phyloP scores from a whole-genome alignment of 2,113 vertebrate genomes.

The Mastomys coucha region DNA sequence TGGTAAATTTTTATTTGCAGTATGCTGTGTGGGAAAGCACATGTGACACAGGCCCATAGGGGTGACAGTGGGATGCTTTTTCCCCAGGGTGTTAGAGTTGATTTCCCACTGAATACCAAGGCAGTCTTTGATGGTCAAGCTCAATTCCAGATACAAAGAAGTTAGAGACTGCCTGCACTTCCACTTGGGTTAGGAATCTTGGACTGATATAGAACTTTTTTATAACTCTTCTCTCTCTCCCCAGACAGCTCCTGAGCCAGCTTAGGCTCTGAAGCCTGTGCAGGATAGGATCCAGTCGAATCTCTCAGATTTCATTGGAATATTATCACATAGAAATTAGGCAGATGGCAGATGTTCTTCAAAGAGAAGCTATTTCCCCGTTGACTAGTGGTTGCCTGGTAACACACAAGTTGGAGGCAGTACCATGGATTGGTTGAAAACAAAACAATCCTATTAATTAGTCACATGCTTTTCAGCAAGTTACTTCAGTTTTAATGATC shows the following conservation, averaged over 20 bases:
- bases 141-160: not conserved
- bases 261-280: not conserved
- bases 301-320: not conserved
- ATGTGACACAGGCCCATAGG: not conserved
- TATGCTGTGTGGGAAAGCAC: not conserved
- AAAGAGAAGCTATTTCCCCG: not conserved
- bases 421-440: not conserved
- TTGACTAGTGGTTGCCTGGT: not conserved
- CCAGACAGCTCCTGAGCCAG: not conserved
- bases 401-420: not conserved
- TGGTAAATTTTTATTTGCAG: not conserved
- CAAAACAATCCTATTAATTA: not conserved
- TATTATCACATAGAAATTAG: not conserved
- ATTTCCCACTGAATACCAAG: not conserved
- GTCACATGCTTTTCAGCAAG: not conserved
- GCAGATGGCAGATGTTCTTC: not conserved
- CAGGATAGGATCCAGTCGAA: not conserved
- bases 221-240: not conserved
- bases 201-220: not conserved
- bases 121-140: no score
- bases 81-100: not conserved
- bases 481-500: conserved; percentile 33
- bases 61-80: not conserved
- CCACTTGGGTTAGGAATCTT: not conserved
- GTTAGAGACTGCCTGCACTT: not conserved